phyloP scores from a whole-genome alignment of 2,113 vertebrate species.

The Kryptolebias marmoratus region DNA sequence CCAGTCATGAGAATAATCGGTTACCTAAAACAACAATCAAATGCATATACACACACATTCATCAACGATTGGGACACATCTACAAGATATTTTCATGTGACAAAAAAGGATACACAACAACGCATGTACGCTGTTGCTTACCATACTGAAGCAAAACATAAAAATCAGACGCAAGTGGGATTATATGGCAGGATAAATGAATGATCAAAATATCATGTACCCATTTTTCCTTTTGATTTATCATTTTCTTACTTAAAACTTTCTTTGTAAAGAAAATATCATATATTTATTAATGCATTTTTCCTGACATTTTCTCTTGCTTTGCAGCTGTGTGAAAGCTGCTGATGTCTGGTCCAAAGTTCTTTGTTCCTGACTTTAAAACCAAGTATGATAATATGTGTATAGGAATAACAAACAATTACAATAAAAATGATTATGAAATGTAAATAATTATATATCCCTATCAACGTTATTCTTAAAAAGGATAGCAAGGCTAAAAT shows the following conservation, averaged over 20 bases:
- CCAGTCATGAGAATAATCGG: conserved; percentile 43
- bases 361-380: conserved; percentile 49
- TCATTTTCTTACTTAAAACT: background rate
- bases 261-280: background rate
- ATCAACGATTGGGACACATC: conserved; percentile 33
- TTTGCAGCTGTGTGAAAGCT: conserved; percentile 81
- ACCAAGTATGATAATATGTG: too few relatives aligned
- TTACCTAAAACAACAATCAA: conserved; percentile 44
- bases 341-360: conserved; percentile 74
- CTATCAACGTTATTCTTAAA: too few relatives aligned
- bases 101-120: conserved; percentile 1
- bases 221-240: too few relatives aligned
- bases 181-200: background rate
- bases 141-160: conserved; percentile 16
- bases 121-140: conserved; percentile 16
- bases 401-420: background rate
- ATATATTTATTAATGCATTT: background rate
- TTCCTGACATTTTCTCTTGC: conserved; percentile 55
- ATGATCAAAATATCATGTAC: too few relatives aligned
- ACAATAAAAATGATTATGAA: too few relatives aligned
- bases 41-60: conserved; percentile 35
- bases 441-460: too few relatives aligned
- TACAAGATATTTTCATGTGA: background rate
- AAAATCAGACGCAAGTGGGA: background rate
- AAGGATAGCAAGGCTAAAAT: too few relatives aligned